Base-by-base conservation (phyloP, 2,888 invertebrate genomes). In the Iphiclides podalirius region DNA sequence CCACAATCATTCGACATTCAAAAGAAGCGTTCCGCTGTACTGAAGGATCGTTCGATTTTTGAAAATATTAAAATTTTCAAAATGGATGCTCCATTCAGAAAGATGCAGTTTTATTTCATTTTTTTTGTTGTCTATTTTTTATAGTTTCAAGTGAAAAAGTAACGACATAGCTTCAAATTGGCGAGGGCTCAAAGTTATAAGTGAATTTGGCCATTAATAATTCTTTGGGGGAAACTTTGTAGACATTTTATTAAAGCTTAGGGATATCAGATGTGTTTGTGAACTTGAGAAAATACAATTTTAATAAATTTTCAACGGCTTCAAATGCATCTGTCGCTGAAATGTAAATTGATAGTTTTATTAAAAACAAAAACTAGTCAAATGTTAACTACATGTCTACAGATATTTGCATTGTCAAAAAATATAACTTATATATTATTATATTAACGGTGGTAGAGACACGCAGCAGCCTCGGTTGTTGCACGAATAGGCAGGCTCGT, bases 231-330 rank as follows among this genome's bases (percentile, higher is more conserved):
- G 14, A 34, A 47, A 49, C 48, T 49, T 49, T 26, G 48, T 49
- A 49, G 48, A 49, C 48, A 12, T 49, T 49, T 49, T 49, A 49
- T 49, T 38, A 49, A 48, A 43, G 33, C 42, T 11, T 6, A 33
- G 31, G 23, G 31, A 17, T 43, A 33, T 33, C 42, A 15, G 17
- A 42, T 9, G 13, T 42, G 31, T 37, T 43, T 37, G 15, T 34
- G 9, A 47, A 42, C 15, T 43, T 43, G 3, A 23, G 33, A 23
- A 47, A 37, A 48, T 11, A 13, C 42, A 36, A 20, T 23, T 38
- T 49, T 43, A 38, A 43, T 38, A 38, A 49, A 49, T 38, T 14
- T 12, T 3, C 20, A 38, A 33, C 9, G 33, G 20, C 15, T 12
- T 34, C 33, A 33, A 38, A 23, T 33, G 42, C 48, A 48, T 49